Base-by-base conservation (phyloP, 2,888 invertebrate genomes). In the Drosophila macrothrix region DNA sequence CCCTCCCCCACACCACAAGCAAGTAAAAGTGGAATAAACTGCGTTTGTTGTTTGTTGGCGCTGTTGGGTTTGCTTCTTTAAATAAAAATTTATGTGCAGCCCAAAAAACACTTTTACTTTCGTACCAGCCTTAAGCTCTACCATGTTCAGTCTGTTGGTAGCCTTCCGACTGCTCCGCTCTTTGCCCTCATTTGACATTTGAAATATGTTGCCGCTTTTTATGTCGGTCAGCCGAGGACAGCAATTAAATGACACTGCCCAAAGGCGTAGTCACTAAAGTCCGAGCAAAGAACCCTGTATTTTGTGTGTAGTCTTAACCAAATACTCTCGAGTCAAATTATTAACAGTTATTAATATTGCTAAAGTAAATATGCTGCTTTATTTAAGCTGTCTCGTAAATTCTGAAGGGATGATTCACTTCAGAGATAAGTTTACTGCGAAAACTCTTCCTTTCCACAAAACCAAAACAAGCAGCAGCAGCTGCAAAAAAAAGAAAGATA, bases 41-140 rank as follows among this genome's bases (percentile, higher is more conserved):
- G 25, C 52, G 54, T 55, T 56, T 60, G 54, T 69, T 67, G 62
- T 58, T 66, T 75, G 72, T 67, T 78, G 74, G 73, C 73, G 54
- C 43, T 62, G 64, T 56, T 59, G 58, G 37, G 62, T 58, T 63
- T 61, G 60, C 79, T 71, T 67, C 76, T 90, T 90, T 81, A 87
- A 90, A 87, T 90, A 84, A 37, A 80, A 90, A 87, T 90, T 90
- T 90, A 87, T 87, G 90, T 82, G 68, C 68, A 70, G 56, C 61
- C 46, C 54, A 65, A 58, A 58, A 73, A 73, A 67, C 74, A 80
- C 84, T 77, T 74, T 74, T 80, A 74, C 78, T 73, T 56, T 41
- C 55, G 29, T 29, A 46, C 22, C 41, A 19, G 60, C 28, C 78
- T 78, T 77, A 67, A 81, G 78, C 82, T 54, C 39, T 35, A 41